Evolutionary conservation across 2,888 invertebrate genomes (phyloP).

Genomic region (Subacronicta megacephala): DNA sequence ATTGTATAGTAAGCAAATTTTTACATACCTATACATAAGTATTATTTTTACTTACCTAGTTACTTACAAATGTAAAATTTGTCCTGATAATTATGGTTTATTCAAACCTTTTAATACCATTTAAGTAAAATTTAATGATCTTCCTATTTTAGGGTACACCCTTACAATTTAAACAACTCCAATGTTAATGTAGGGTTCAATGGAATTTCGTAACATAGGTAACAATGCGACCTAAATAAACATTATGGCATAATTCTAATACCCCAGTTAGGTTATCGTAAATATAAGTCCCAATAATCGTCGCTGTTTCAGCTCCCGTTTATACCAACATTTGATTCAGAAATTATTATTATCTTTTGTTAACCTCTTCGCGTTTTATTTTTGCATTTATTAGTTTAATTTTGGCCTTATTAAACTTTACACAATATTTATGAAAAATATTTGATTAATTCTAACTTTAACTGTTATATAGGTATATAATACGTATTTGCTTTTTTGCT

Average conservation of each 20-base stretch:
- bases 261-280: constrained; percentile 52
- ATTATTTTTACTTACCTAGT: no score
- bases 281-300: constrained; percentile 54
- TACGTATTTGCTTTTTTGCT: no score
- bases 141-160: constrained; percentile 19
- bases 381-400: no score
- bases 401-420: constrained; percentile 11
- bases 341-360: constrained; percentile 47
- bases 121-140: constrained; percentile 36
- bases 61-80: no score
- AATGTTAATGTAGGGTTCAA: constrained; percentile 29
- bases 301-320: constrained; percentile 44
- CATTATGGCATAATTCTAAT: constrained; percentile 53
- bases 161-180: constrained; percentile 36
- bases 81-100: constrained; percentile 27
- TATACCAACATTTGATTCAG: constrained; percentile 36
- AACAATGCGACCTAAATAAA: constrained; percentile 55
- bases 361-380: constrained; percentile 37
- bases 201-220: constrained; percentile 49
- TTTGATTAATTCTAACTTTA: no score
- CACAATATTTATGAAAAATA: no score
- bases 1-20: no score
- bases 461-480: no score
- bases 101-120: constrained; percentile 29
- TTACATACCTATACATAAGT: no score